Base-by-base conservation (phyloP, 1,140 invertebrate genomes). In the Philopotamus ludificatus region DNA sequence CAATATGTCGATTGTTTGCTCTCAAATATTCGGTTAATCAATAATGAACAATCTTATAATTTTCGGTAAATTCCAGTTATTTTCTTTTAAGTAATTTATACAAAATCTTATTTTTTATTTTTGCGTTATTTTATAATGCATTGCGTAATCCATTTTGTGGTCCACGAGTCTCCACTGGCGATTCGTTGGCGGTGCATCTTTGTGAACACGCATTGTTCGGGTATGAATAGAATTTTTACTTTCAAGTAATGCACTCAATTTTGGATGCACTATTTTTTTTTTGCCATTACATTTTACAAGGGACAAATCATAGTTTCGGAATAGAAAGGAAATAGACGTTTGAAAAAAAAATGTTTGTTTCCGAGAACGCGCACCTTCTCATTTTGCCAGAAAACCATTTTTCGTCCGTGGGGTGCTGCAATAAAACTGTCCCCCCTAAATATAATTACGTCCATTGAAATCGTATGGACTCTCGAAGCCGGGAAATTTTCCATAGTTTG, bases 191-290 rank as follows among this genome's bases (percentile, higher is more conserved):
- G 63, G 44, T 63, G 53, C 51, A 65, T 44, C 45, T 65, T 59
- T 66, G 42, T 65, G 55, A 66, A 65, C 25, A 23, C 7, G 12
- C 12, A 26, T n/a, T 22, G 15, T 45, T 4, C 21, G 20, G n/a
- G 18, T 9, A 49, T 50, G n/a, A 21, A 63, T 66, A 26, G n/a
- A 28, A 39, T 60, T 68, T 58, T 66, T 70, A 66, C 63, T 42
- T 60, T 42, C 23, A 63, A 60, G 64, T 70, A 70, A 66, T 70
- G 54, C 55, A 70, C 63, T 69, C 53, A 15, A 39, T 59, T 47
- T 53, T 51, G 28, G 18, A 44, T 47, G 55, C 57, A 26, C 63
- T 26, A 47, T 49, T 60, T 58, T 49, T n/a, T n/a, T 44, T 64
- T 54, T 39, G 23, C 49, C 21, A 49, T 60, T 53, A 25, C 20